phyloP scores from a whole-genome alignment of 92 coral and sea anemone species.

The Palythoa grandiflora region DNA sequence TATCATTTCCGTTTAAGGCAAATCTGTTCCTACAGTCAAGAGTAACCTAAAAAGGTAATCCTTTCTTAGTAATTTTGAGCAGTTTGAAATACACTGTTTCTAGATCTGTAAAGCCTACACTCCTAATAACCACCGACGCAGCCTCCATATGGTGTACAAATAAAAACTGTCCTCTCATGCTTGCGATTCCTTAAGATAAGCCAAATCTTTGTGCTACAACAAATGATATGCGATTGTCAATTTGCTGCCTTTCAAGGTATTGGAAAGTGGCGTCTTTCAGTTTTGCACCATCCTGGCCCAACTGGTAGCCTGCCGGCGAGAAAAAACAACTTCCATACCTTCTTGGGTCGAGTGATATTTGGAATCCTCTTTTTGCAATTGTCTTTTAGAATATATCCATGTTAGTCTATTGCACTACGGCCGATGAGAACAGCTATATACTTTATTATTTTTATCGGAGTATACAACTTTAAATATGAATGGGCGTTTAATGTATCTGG shows the following conservation, averaged over 20 bases:
- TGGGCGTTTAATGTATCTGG: too few relatives aligned
- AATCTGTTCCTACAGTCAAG: not conserved
- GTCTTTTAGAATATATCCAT: constrained; percentile 8
- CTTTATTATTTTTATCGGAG: too few relatives aligned
- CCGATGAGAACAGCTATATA: not conserved
- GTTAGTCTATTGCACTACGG: constrained; percentile 3
- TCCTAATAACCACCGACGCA: not conserved
- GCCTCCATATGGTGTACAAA: not conserved
- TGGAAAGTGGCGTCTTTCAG: constrained; percentile 26
- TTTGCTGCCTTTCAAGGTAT: constrained; percentile 35
- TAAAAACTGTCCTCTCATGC: not conserved
- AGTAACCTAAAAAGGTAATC: not conserved
- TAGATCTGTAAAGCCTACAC: not conserved
- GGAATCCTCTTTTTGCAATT: constrained; percentile 6
- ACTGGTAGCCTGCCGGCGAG: constrained; percentile 32
- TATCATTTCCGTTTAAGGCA: not conserved
- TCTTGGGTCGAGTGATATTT: constrained; percentile 20
- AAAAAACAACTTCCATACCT: constrained; percentile 38
- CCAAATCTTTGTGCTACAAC: not conserved
- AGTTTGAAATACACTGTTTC: constrained; percentile 1
- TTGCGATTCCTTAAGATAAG: not conserved
- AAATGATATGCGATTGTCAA: constrained; percentile 1
- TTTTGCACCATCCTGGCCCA: constrained; percentile 8
- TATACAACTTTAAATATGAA: not conserved
- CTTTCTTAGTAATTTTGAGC: not conserved